Percentiles rank a stretch among this genome's conserved stretches.
Evolutionary conservation across 1,140 invertebrate species (phyloP).

Genomic region (Acyrthosiphon pisum): DNA sequence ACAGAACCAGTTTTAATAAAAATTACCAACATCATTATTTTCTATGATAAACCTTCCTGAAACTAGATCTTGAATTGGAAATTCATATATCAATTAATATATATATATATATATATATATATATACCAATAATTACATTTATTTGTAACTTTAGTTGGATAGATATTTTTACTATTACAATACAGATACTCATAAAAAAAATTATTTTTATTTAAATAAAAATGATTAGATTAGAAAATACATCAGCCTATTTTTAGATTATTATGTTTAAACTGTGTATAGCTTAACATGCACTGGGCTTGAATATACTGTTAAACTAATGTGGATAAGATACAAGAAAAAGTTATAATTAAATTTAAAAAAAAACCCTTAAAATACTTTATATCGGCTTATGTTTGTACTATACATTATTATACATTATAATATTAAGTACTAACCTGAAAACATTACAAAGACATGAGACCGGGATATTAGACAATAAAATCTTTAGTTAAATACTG

Average conservation of each 20-base stretch:
- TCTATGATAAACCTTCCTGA: background rate
- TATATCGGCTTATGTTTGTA: background rate
- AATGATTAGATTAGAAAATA: background rate
- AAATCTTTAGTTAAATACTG: background rate
- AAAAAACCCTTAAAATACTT: background rate
- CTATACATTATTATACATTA: background rate
- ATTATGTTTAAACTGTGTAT: background rate
- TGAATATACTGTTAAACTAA: background rate
- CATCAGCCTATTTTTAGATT: background rate
- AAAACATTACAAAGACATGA: background rate
- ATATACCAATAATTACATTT: background rate
- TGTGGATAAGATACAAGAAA: background rate
- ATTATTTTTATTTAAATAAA: too few species aligned
- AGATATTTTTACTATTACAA: background rate
- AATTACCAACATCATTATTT: background rate
- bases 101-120: too few species aligned
- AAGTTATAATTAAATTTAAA: background rate
- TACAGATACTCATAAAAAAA: background rate
- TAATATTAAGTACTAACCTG: background rate
- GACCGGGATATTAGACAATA: background rate
- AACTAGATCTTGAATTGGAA: accelerated
- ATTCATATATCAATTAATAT: background rate
- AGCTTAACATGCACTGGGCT: background rate
- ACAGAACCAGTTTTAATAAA: background rate
- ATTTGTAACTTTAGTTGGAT: background rate